Base-by-base conservation (phyloP, 2,797 vertebrate genomes). In the Myotis myotis region DNA sequence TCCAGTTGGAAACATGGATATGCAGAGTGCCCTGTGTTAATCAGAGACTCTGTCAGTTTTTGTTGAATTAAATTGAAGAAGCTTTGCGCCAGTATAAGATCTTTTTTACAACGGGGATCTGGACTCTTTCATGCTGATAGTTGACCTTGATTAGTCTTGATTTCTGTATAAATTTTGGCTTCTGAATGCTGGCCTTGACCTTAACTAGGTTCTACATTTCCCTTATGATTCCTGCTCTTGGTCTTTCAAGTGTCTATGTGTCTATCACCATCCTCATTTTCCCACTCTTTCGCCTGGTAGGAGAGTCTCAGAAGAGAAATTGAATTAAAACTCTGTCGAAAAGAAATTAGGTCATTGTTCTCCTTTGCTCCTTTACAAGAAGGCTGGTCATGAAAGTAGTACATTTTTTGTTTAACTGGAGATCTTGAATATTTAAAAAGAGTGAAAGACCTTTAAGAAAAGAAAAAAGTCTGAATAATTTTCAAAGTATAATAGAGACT, bases 341-440 rank as follows among this genome's bases (percentile, higher is more conserved):
- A 87, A 93, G 53, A 81, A 81, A 78, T 44, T 0, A 91, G 33
- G 23, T 20, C 17, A 17, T 62, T 78, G 11, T 87, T 95, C 96
- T 72, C 11, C 53, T 91, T 94, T 93, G 28, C 23, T 87, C 3
- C 60, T 88, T 90, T 66, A 28, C 36, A 91, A 20, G 62, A 81
- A 64, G 55, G 5, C 23, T 80, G 41, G 8, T 83, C 51, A 55
- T 79, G 8, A 36, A 94, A 82, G 79, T 57, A 49, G 15, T 25
- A 47, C 8, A 57, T 20, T 71, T 53, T 76, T 85, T 22, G 6
- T 55, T 89, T 72, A 62, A 17, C 16, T 89, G 33, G 25, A 72
- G 49, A 76, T 82, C 12, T 76, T 82, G 30, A 91, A 88, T 86
- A 55, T 83, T 93, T 94, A 87, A 88, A 86, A 82, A 83, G 47